These are phyloP conservation scores for Hipposideros larvatus DNA, from an alignment of 2,797 vertebrate species.

Conservation along the genomic window DNA sequence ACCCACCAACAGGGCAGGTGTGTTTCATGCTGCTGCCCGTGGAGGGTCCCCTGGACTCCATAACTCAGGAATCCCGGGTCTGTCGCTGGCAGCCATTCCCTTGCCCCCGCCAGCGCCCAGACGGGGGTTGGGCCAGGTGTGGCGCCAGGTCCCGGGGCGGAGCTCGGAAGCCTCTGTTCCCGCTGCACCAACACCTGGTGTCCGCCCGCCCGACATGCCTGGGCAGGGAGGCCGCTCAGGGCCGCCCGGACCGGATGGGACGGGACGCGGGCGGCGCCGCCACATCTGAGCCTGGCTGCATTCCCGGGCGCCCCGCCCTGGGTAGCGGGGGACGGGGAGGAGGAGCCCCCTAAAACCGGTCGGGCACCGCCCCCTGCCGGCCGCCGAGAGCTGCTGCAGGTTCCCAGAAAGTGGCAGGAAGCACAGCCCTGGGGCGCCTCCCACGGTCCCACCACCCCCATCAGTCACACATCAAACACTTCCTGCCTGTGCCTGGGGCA, in stretches of 20 bases:
- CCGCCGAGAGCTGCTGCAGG: background rate
- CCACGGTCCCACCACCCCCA: background rate
- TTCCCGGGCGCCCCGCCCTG: conserved; percentile 62
- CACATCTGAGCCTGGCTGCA: conserved; percentile 74
- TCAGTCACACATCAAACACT: background rate
- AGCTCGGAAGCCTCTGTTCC: conserved; percentile 36
- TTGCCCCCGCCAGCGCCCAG: background rate
- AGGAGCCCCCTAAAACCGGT: background rate
- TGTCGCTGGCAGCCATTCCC: background rate
- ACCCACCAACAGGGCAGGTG: background rate
- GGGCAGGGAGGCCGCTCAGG: conserved; percentile 60
- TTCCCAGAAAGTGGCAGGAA: background rate
- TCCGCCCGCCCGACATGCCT: conserved; percentile 60
- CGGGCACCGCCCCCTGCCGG: conserved; percentile 44
- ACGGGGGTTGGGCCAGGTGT: background rate
- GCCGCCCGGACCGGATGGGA: conserved; percentile 38
- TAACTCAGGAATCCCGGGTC: background rate
- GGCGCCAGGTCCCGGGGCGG: conserved; percentile 37
- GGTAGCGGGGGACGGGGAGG: background rate
- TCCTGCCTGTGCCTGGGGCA: background rate
- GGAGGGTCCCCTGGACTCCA: background rate
- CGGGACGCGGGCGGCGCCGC: conserved; percentile 74
- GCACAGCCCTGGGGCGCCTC: too few species aligned
- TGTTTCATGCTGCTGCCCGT: background rate
- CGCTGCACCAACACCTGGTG: conserved; percentile 28